These are phyloP conservation scores for Drosophila rubida DNA, from an alignment of 2,888 invertebrate species.

Conservation along the genomic window DNA sequence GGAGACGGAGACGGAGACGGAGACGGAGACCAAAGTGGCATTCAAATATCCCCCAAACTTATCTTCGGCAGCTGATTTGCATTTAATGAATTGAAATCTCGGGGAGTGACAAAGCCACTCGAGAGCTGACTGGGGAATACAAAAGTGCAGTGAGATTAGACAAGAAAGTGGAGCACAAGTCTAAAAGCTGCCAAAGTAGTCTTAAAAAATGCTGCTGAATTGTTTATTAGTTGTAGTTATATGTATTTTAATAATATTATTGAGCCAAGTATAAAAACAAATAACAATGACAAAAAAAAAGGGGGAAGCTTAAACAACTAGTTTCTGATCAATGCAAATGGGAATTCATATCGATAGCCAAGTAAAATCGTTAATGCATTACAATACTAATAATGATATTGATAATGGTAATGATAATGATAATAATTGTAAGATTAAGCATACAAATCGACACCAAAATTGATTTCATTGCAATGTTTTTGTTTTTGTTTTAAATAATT, in stretches of 20 bases:
- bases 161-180: too few relatives aligned
- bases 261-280: constrained; percentile 77
- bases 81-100: background rate
- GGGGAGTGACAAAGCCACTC: background rate
- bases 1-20: too few relatives aligned
- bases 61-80: constrained; percentile 3
- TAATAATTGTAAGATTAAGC: constrained; percentile 9
- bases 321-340: constrained; percentile 33
- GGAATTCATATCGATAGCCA: constrained; percentile 40
- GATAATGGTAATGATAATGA: constrained; percentile 19
- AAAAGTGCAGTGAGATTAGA: background rate
- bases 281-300: constrained; percentile 70
- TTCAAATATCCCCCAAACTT: constrained; percentile 1
- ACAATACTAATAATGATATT: constrained; percentile 25
- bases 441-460: constrained; percentile 46
- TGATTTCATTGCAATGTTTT: constrained; percentile 30
- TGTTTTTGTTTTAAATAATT: constrained; percentile 51
- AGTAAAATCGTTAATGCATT: constrained; percentile 37
- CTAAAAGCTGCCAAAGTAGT: too few relatives aligned
- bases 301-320: constrained; percentile 52
- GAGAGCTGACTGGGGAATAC: background rate
- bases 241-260: constrained; percentile 55
- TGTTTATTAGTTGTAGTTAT: constrained; percentile 45
- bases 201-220: too few relatives aligned
- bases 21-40: too few relatives aligned